Conservation (phyloP, 2,888 invertebrate species). For the Holacanthella duospinosa region DNA sequence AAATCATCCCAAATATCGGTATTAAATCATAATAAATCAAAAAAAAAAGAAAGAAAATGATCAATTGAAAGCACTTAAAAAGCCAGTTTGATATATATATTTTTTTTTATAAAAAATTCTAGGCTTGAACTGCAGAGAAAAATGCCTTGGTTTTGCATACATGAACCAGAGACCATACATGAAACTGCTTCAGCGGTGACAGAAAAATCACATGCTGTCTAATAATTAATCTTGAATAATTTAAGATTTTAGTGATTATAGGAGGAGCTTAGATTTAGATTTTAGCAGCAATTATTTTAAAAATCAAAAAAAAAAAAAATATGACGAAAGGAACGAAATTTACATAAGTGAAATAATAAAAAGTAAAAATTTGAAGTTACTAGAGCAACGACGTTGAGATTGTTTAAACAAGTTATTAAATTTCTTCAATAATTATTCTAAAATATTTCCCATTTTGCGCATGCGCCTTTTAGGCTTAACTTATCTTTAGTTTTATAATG, state of each 20-base stretch:
- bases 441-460: neutral
- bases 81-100: too few species aligned
- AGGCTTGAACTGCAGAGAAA: constrained; percentile 68
- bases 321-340: neutral
- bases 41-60: neutral
- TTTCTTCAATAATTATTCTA: neutral
- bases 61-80: neutral
- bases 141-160: constrained; percentile 59
- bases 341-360: neutral
- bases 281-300: neutral
- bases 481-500: neutral
- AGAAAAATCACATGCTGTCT: constrained; percentile 2
- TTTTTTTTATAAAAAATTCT: too few species aligned
- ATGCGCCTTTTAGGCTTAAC: too few species aligned
- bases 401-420: neutral
- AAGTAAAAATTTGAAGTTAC: too few species aligned
- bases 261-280: neutral
- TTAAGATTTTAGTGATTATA: too few species aligned
- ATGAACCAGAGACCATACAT: constrained; percentile 40
- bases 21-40: constrained; percentile 17
- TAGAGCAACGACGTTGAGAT: too few species aligned
- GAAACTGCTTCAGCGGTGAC: constrained; percentile 29
- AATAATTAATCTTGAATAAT: neutral
- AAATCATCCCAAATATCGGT: constrained; percentile 80
- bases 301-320: neutral